Conservation (phyloP, 2,113 vertebrate species). For the Oenanthe melanoleuca region DNA sequence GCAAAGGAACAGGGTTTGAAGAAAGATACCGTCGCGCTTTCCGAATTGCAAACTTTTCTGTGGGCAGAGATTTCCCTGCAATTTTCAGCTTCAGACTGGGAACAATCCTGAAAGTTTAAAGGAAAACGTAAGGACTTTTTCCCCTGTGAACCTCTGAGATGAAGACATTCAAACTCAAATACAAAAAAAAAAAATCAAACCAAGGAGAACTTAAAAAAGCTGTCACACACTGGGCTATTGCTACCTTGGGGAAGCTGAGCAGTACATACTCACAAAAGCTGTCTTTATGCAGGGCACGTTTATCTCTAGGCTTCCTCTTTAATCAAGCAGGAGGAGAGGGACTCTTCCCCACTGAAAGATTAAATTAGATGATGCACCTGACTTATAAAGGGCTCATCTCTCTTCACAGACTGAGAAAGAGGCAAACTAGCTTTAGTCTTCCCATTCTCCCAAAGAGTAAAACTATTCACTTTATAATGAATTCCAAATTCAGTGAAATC, state of each 20-base stretch:
- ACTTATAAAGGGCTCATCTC: background rate
- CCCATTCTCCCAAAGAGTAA: background rate
- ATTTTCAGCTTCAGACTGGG: conserved; percentile 95
- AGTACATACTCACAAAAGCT: conserved; percentile 6
- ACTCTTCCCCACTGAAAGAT: conserved; percentile 10
- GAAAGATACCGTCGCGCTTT: conserved; percentile 92
- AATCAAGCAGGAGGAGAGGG: conserved; percentile 27
- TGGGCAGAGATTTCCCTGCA: conserved; percentile 97
- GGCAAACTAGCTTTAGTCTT: background rate
- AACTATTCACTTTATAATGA: background rate
- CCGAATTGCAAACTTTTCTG: conserved; percentile 97
- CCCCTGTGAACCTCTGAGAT: background rate
- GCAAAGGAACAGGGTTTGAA: conserved; percentile 83
- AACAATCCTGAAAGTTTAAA: conserved; percentile 82
- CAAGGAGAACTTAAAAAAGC: background rate
- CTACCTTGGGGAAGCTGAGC: background rate
- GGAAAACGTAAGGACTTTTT: background rate
- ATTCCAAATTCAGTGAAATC: background rate
- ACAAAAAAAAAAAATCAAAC: background rate
- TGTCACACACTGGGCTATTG: background rate
- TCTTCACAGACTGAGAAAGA: background rate
- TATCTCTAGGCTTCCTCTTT: conserved; percentile 9
- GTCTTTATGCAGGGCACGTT: conserved; percentile 1
- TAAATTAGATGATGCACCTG: background rate
- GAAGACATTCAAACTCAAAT: background rate